phyloP scores from a whole-genome alignment of 2,888 invertebrate genomes.

The Cyclophora punctaria region DNA sequence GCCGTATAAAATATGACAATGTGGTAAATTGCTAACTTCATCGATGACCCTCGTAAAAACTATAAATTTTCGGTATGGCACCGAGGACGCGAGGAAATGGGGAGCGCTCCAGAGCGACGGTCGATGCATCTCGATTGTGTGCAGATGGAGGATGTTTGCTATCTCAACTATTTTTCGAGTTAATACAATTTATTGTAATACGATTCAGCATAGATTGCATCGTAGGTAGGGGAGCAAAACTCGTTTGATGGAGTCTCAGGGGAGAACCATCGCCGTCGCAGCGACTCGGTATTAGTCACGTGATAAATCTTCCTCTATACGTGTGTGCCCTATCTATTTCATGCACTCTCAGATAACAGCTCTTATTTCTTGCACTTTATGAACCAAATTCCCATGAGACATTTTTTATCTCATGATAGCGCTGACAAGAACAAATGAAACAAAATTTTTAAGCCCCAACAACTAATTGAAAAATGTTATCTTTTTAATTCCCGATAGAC shows the following conservation, averaged over 20 bases:
- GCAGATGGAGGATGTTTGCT: conserved; percentile 74
- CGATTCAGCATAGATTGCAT: conserved; percentile 76
- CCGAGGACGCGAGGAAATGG: conserved; percentile 46
- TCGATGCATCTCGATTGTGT: conserved; percentile 60
- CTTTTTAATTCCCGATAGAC: conserved; percentile 12
- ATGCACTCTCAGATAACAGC: conserved; percentile 13
- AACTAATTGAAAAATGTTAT: conserved; percentile 20
- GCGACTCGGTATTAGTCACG: conserved; percentile 70
- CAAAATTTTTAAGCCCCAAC: conserved; percentile 17
- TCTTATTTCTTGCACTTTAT: conserved; percentile 47
- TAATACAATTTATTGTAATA: conserved; percentile 76
- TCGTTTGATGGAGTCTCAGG: conserved; percentile 72
- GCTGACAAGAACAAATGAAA: conserved; percentile 21
- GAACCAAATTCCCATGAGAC: conserved; percentile 49
- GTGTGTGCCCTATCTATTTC: conserved; percentile 48
- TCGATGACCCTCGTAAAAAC: conserved; percentile 70
- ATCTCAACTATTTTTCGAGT: conserved; percentile 74
- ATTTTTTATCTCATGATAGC: conserved; percentile 36
- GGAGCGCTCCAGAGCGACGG: conserved; percentile 42
- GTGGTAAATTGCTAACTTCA: conserved; percentile 59
- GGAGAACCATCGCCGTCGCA: conserved; percentile 61
- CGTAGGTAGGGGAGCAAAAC: conserved; percentile 69
- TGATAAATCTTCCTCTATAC: conserved; percentile 67
- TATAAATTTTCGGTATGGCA: conserved; percentile 62
- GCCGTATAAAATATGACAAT: conserved; percentile 66